Evolutionary conservation across 2,797 vertebrate genomes (phyloP), one percentile per base, ranked within the genome.

Genomic region (Premnoplex brunnescens): DNA sequence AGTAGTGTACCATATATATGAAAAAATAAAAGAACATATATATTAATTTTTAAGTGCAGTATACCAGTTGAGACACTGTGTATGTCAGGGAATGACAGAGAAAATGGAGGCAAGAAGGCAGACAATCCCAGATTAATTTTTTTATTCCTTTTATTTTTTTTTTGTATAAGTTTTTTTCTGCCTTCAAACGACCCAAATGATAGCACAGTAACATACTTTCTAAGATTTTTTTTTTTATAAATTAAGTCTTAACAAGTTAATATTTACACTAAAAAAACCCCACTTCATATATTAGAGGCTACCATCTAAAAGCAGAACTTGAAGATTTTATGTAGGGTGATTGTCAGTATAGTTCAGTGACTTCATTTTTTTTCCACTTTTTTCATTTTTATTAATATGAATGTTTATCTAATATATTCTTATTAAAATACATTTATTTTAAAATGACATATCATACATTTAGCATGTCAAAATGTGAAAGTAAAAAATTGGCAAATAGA

Each of bases 271-370:
- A 48, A 77, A 83, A 82, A 43, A 28, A 5, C 2, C 2, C 30
- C 1, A 39, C 4, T 26, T 34, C 0, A 23, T 19, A 2, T 36
- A 41, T 83, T 34, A 60, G 6, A 67, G 2, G 4, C 36, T 5
- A 0, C 1, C 79, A 36, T 39, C 28, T 69, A 36, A 83, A 88
- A 75, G 17, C 16, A 77, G 18, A 76, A 21, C 8, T 46, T 54
- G 15, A 79, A 44, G 3, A 49, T 34, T 72, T 67, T 74, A 37
- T 78, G 6, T 34, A 4, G 2, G 1, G 37, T 72, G 7, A 2
- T 12, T 46, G 15, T 46, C 18, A 92, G 6, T 14, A 54, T 12
- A 86, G 17, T 49, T 41, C 49, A 55, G 9, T 55, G 22, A 3
- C 12, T 69, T 86, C 15, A 23, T 3, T 60, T 69, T 77, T 77